Evolutionary conservation across 2,113 vertebrate species (phyloP).

Genomic region (Columbina picui): DNA sequence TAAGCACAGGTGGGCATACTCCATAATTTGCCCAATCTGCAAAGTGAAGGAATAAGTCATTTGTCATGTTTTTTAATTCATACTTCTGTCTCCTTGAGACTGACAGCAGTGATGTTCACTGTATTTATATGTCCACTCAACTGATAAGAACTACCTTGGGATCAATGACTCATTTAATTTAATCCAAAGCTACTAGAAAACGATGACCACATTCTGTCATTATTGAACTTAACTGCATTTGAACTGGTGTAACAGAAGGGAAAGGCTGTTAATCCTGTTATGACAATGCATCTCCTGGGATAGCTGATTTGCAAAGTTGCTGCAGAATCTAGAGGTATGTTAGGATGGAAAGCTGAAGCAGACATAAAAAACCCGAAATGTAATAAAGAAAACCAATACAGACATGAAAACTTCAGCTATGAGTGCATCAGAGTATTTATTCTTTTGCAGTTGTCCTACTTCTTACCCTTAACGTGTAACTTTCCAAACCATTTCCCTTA

Average conservation of each 20-base stretch:
- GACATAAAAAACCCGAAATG: neutral
- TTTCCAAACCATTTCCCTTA: neutral
- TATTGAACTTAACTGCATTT: neutral
- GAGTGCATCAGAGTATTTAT: neutral
- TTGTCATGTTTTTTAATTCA: neutral
- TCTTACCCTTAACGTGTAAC: neutral
- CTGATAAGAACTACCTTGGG: neutral
- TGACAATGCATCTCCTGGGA: neutral
- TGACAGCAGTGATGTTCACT: neutral
- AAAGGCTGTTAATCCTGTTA: neutral
- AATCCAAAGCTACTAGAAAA: neutral
- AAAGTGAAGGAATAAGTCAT: neutral
- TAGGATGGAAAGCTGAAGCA: neutral
- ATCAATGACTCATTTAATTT: neutral
- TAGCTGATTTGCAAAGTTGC: neutral
- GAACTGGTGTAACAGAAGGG: neutral
- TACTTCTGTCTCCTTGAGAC: neutral
- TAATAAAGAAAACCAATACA: neutral
- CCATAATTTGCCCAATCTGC: neutral
- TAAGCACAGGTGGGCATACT: neutral
- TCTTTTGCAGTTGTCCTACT: neutral
- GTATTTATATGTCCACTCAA: neutral
- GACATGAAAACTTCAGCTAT: neutral
- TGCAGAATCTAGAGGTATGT: neutral
- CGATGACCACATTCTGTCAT: neutral